Evolutionary conservation across 2,888 invertebrate genomes (phyloP), one percentile per base, ranked within the genome.

Genomic region (Caenorhabditis becei): DNA sequence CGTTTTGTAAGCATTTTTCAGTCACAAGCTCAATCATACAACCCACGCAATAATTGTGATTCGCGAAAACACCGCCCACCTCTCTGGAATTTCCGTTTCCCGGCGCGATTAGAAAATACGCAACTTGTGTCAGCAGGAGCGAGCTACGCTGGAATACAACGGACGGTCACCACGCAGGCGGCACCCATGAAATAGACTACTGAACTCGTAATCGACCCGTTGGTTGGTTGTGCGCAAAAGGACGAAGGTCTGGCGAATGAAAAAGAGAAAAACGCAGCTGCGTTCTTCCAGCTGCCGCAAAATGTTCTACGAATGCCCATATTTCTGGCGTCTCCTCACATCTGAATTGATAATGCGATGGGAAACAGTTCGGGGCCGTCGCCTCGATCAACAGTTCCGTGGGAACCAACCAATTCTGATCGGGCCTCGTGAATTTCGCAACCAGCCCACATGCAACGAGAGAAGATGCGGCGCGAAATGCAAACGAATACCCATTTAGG

Each of bases 281-380:
- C 18, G 28, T 18, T 59, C 41, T 59, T 74, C 65, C 74, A 74
- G 74, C 74, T 74, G 74, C 49, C 54, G 35, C 47, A 20, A n/a
- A 32, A 4, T 32, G n/a, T n/a, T 14, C 49, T 35, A 16, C 35
- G 20, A 18, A 41, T 37, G 18, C 41, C 63, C 59, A 28, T 51
- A 23, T 28, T 37, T 35, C n/a, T 23, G 16, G 14, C 26, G 20
- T 49, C 49, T 35, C 49, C 26, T 65, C n/a, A 16, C n/a, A 10
- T 66, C 53, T 59, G 74, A 35, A 74, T 66, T 74, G 74, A 74
- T 74, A 74, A 74, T 74, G 66, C 51, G 65, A 59, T 44, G 65
- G 53, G 65, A 63, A 63, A 10, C 10, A 11, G 41, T 41, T 10
- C 47, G 49, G 62, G 44, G 32, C 4, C 32, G 28, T 49, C 63